phyloP scores from a whole-genome alignment of 2,888 invertebrate genomes.

The Scaptomyza parva region DNA sequence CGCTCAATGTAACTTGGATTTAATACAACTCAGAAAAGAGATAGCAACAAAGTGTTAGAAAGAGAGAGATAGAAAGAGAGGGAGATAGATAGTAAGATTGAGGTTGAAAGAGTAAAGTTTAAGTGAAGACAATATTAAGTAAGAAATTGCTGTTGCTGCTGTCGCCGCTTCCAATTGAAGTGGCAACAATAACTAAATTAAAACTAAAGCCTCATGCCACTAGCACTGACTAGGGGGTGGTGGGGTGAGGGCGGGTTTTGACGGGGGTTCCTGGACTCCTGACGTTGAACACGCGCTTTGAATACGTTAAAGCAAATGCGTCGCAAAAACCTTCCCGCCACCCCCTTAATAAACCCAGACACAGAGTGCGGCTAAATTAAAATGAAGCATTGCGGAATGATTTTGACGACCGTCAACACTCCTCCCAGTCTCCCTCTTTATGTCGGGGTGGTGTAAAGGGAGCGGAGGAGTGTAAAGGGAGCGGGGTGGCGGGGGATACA shows the following conservation, averaged over 20 bases:
- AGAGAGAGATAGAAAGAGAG: neutral
- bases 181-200: conserved; percentile 78
- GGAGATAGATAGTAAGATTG: neutral
- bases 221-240: neutral
- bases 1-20: conserved; percentile 70
- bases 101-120: neutral
- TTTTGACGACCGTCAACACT: conserved; percentile 44
- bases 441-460: too few species aligned
- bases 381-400: conserved; percentile 75
- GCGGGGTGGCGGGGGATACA: too few species aligned
- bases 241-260: neutral
- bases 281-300: conserved; percentile 70
- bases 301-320: conserved; percentile 70
- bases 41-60: neutral
- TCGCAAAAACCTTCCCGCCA: conserved; percentile 9
- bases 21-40: conserved; percentile 48
- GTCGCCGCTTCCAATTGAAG: conserved; percentile 62
- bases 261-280: conserved; percentile 25
- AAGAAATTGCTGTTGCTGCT: conserved; percentile 20
- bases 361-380: conserved; percentile 61
- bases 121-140: conserved; percentile 14
- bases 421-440: too few species aligned
- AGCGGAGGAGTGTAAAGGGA: too few species aligned
- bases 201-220: conserved; percentile 67
- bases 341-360: conserved; percentile 1